phyloP scores from a whole-genome alignment of 2,113 vertebrate species.

The Gavialis gangeticus region DNA sequence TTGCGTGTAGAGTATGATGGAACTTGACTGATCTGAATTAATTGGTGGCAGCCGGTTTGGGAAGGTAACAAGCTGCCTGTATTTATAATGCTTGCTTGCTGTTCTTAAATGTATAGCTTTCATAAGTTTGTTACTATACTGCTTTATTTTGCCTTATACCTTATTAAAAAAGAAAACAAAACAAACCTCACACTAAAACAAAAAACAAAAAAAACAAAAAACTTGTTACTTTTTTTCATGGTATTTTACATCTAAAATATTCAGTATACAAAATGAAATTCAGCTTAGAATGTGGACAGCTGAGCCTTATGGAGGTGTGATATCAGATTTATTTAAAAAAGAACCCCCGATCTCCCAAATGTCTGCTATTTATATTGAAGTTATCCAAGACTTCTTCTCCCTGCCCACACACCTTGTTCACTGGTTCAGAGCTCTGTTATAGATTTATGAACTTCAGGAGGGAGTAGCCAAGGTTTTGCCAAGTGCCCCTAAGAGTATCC shows the following conservation, averaged over 20 bases:
- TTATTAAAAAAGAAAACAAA: background rate
- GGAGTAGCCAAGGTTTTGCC: background rate
- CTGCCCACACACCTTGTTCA: background rate
- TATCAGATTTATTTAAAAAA: background rate
- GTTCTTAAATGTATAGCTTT: background rate
- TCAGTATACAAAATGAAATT: background rate
- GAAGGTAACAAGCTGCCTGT: background rate
- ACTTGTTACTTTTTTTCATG: background rate
- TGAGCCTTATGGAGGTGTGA: background rate
- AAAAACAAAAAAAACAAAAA: no score
- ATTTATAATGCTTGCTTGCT: background rate
- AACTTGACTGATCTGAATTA: constrained; percentile 18
- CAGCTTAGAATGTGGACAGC: background rate
- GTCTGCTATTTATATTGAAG: background rate
- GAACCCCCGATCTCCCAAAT: background rate
- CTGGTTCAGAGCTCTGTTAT: background rate
- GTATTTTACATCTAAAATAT: background rate
- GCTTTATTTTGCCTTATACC: background rate
- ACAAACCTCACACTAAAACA: no score
- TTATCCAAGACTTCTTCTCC: background rate
- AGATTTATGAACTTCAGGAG: background rate
- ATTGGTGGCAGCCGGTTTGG: background rate
- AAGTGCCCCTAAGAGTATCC: background rate
- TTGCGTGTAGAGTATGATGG: background rate
- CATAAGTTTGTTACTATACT: accelerated